Base-by-base conservation (phyloP, 2,888 invertebrate species). In the Andrena marginata region DNA sequence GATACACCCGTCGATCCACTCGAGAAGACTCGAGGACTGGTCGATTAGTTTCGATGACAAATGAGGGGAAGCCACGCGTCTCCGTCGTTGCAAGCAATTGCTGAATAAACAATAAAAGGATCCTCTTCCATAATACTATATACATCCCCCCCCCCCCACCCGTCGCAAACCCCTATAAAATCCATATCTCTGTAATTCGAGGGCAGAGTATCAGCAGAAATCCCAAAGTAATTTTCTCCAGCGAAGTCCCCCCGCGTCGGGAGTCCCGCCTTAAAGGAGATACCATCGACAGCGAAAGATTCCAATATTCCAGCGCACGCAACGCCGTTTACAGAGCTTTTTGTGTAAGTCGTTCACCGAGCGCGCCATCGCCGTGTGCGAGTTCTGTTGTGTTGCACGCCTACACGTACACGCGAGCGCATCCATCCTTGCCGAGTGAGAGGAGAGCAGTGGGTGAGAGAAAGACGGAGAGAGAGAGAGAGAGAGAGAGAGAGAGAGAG, bases 161-260 rank as follows among this genome's bases (percentile, higher is more conserved):
- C 10, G 3, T 10, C 13, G 42, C 69, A 60, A 60, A 67, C 26
- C 35, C 64, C 77, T 71, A 59, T 85, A 74, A 86, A 86, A 84
- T 81, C 74, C 79, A 67, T 74, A 63, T 51, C 69, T 65, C 48
- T 31, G 76, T 77, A 42, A 77, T 77, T 81, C 63, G 51, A 81
- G 42, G 69, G 56, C 31, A 20, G 59, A 71, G 67, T 79, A 85
- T 85, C 85, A 59, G 48, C 75, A 79, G 77, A 84, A 77, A 86
- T 84, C 82, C 76, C 86, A 78, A 78, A 77, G 84, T 84, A 86
- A 86, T 82, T 86, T 86, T 86, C 86, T 70, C 63, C 67, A 29
- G 35, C 59, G 67, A 74, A 77, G 69, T 70, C 70, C 64, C 54
- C 62, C 62, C 56, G 33, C 33, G 26, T 4, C 35, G 31, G 49